A percentile compares a stretch with the other conserved stretches of the same genome.
phyloP scores from a whole-genome alignment of 2,113 vertebrate genomes.

The Engystomops pustulosus region DNA sequence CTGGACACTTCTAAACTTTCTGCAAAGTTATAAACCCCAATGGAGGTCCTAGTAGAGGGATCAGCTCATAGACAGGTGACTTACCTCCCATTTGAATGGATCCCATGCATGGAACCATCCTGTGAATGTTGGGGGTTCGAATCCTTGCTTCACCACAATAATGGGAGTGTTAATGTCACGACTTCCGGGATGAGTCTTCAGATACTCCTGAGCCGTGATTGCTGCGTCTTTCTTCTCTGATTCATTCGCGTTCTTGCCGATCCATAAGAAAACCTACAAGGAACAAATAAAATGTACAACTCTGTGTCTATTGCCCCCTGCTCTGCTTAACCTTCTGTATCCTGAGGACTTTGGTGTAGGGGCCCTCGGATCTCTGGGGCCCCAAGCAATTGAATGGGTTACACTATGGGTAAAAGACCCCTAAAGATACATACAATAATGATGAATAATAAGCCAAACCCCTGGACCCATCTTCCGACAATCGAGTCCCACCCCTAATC shows the following conservation, averaged over 20 bases:
- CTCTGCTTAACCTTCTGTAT: too few relatives aligned
- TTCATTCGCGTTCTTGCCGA: conserved; percentile 76
- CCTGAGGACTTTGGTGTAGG: too few relatives aligned
- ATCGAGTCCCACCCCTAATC: too few relatives aligned
- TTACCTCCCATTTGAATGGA: conserved; percentile 80
- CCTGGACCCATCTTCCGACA: too few relatives aligned
- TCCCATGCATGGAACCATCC: conserved; percentile 90
- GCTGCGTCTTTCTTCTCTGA: conserved; percentile 74
- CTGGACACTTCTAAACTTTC: background rate
- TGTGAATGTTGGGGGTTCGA: conserved; percentile 84
- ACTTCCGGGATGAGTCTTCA: conserved; percentile 76
- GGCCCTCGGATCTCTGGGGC: too few relatives aligned
- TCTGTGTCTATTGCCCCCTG: too few relatives aligned
- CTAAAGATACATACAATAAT: too few relatives aligned
- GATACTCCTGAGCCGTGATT: conserved; percentile 78
- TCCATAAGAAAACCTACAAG: conserved; percentile 83
- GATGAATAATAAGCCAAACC: too few relatives aligned
- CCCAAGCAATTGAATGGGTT: too few relatives aligned
- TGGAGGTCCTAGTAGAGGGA: background rate
- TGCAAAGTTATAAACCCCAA: background rate
- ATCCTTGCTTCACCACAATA: conserved; percentile 83
- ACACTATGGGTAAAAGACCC: too few relatives aligned
- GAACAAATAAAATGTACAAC: background rate
- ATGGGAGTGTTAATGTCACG: conserved; percentile 78
- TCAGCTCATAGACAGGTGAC: conserved; percentile 54